A percentile compares a stretch with the other conserved stretches of the same genome.
Evolutionary conservation across 2,888 invertebrate genomes (phyloP).

Genomic region (Cantharis rufa): DNA sequence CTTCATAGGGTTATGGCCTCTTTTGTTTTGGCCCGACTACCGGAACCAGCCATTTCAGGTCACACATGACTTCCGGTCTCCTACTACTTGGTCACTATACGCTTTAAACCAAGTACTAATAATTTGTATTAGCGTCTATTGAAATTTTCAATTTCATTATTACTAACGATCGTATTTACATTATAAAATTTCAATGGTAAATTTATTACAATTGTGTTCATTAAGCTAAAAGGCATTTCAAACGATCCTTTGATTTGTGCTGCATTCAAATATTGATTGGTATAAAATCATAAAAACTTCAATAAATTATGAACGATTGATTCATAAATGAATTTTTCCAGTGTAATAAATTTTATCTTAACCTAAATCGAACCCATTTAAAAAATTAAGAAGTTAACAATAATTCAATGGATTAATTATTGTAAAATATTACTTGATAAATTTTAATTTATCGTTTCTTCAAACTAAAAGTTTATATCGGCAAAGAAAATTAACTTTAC

Average conservation of each 20-base stretch:
- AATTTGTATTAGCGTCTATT: slow-evolving; percentile 4
- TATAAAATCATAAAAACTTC: neutral
- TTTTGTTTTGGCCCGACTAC: slow-evolving; percentile 33
- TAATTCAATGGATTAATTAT: neutral
- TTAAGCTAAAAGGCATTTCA: neutral
- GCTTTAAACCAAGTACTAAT: slow-evolving; percentile 14
- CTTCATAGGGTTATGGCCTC: slow-evolving; percentile 27
- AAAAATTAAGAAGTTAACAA: neutral
- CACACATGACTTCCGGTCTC: slow-evolving; percentile 38
- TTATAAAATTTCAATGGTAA: neutral
- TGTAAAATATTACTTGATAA: neutral
- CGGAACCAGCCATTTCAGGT: slow-evolving; percentile 43
- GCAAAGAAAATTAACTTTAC: neutral
- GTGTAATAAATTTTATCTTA: neutral
- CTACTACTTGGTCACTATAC: slow-evolving; percentile 13
- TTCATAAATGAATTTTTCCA: neutral
- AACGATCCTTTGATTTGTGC: neutral
- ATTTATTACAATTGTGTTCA: neutral
- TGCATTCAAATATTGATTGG: neutral
- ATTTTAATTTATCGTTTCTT: neutral
- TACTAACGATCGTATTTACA: neutral
- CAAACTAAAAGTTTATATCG: neutral
- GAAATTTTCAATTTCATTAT: neutral
- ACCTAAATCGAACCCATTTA: neutral
- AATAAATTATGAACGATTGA: neutral